Conservation (phyloP, 2,797 vertebrate genomes). For the Semaprochilodus insignis region DNA sequence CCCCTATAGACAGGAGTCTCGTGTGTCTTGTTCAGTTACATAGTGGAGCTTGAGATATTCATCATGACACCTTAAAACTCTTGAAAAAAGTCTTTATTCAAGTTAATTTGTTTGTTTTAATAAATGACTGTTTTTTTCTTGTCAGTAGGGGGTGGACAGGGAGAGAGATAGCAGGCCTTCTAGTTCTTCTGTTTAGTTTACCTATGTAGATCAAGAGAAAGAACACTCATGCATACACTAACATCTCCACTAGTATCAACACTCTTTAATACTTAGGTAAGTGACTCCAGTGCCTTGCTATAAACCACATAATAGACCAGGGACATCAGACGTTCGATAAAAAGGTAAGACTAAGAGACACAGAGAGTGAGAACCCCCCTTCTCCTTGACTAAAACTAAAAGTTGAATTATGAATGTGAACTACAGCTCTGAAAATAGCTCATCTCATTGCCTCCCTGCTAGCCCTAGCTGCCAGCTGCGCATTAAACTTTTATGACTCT, state of each 20-base stretch:
- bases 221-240: neutral
- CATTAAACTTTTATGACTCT: conserved; percentile 76
- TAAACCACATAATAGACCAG: conserved; percentile 30
- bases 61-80: neutral
- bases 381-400: conserved; percentile 68
- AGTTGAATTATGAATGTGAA: conserved; percentile 77
- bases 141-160: conserved; percentile 34
- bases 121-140: conserved; percentile 61
- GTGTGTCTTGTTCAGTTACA: neutral
- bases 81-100: neutral
- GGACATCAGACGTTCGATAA: conserved; percentile 40
- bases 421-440: conserved; percentile 73
- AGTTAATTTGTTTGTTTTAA: conserved; percentile 49
- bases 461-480: conserved; percentile 66
- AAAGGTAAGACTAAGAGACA: conserved; percentile 41
- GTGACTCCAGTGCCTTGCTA: conserved; percentile 42
- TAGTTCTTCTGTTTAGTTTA: conserved; percentile 9
- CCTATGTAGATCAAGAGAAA: neutral
- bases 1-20: neutral
- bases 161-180: neutral
- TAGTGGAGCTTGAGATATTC: conserved; percentile 9
- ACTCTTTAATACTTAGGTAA: conserved; percentile 25
- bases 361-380: conserved; percentile 56
- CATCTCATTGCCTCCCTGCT: conserved; percentile 65
- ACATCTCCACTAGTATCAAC: conserved; percentile 10